These are phyloP conservation scores for Ophthalmolycus amberensis DNA, from an alignment of 2,113 vertebrate species.

Conservation along the genomic window DNA sequence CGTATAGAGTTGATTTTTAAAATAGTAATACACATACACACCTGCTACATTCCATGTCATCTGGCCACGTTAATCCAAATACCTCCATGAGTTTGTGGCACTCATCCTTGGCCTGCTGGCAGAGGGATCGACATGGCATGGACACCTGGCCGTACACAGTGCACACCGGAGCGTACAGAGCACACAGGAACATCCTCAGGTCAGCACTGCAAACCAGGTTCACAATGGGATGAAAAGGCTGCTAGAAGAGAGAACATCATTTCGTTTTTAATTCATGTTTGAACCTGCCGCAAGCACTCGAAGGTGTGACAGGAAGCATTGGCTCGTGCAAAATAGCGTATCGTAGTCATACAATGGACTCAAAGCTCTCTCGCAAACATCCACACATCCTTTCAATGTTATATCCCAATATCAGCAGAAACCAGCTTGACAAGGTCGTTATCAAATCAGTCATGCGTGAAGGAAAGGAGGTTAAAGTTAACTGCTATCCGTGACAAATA, in stretches of 20 bases:
- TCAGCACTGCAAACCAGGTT: slow-evolving; percentile 95
- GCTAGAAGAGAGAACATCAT: slow-evolving; percentile 3
- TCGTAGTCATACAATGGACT: slow-evolving; percentile 1
- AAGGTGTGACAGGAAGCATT: background rate
- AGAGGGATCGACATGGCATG: slow-evolving; percentile 93
- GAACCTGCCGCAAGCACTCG: background rate
- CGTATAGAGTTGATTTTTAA: background rate
- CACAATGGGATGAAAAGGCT: slow-evolving; percentile 98
- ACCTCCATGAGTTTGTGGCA: slow-evolving; percentile 97
- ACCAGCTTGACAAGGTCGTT: slow-evolving; percentile 22
- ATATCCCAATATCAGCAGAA: background rate
- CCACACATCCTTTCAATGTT: slow-evolving; percentile 7
- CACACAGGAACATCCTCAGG: slow-evolving; percentile 94
- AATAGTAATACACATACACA: slow-evolving; percentile 58
- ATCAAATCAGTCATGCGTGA: slow-evolving; percentile 21
- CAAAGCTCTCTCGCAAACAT: slow-evolving; percentile 15
- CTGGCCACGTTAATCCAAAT: slow-evolving; percentile 95
- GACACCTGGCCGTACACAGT: slow-evolving; percentile 92
- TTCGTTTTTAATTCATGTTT: background rate
- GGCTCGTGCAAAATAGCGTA: background rate
- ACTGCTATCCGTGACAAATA: slow-evolving; percentile 27
- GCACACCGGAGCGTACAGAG: slow-evolving; percentile 94
- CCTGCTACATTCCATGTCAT: slow-evolving; percentile 98
- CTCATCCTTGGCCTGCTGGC: slow-evolving; percentile 89
- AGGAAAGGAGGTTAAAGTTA: slow-evolving; percentile 1